Evolutionary conservation across 2,888 invertebrate species (phyloP), one percentile per base, ranked within the genome.

Genomic region (Spialia ferax): DNA sequence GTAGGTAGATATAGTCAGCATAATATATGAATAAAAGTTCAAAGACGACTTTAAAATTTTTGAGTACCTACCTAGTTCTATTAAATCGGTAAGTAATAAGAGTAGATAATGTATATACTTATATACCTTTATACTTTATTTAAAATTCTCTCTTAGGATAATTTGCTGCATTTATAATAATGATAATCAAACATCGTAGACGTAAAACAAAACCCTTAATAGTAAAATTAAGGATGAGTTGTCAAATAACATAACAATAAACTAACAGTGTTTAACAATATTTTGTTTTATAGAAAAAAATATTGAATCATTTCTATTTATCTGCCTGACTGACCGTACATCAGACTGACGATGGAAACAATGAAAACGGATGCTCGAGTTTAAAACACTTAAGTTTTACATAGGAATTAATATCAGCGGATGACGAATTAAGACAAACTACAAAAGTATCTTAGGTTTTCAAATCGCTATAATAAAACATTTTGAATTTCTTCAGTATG

Each of bases 281-380:
- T 48, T 18, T 2, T 48, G 20, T 29, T 29, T 29, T 8, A 29
- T 5, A 29, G n/a, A n/a, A n/a, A n/a, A n/a, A n/a, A n/a, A n/a
- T n/a, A n/a, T n/a, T n/a, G n/a, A n/a, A n/a, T n/a, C n/a, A n/a
- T n/a, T n/a, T n/a, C n/a, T n/a, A n/a, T 4, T 48, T 4, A 5
- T 54, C n/a, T 54, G 20, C n/a, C 22, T n/a, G n/a, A 7, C 55
- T 62, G 68, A 69, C 61, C 45, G 56, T 71, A 73, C 73, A 56
- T 50, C 50, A 32, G 59, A n/a, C n/a, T n/a, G n/a, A 72, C 50
- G 18, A 50, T 57, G 10, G 35, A 59, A 59, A 56, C 50, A 56
- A 54, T 70, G 69, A 63, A 65, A 72, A 69, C 74, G 74, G 75
- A 75, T 73, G 73, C 66, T 61, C 69, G 68, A 72, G 66, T 75